Evolutionary conservation across 2,888 invertebrate genomes (phyloP).

Genomic region (Pyrochroa serraticornis): DNA sequence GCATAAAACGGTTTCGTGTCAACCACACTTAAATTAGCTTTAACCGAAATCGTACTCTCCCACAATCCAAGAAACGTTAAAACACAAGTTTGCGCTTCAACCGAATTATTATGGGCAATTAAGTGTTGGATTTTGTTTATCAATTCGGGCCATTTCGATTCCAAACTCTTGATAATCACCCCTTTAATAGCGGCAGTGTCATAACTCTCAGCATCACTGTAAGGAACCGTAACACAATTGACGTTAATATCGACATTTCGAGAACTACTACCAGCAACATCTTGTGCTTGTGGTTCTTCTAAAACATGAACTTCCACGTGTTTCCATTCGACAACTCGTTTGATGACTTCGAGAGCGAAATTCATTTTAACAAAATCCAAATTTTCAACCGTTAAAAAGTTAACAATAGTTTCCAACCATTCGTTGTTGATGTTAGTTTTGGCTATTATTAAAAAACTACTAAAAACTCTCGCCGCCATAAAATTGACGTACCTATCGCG

Average conservation of each 20-base stretch:
- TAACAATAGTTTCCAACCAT: conserved; percentile 79
- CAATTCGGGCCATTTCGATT: conserved; percentile 83
- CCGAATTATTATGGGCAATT: conserved; percentile 64
- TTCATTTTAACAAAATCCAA: conserved; percentile 76
- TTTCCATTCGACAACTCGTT: conserved; percentile 88
- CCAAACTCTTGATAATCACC: conserved; percentile 82
- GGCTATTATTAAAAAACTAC: conserved; percentile 83
- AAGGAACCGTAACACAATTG: conserved; percentile 65
- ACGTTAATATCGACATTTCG: conserved; percentile 32
- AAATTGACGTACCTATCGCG: conserved; percentile 82
- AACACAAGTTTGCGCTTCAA: conserved; percentile 73
- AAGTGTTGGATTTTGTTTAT: conserved; percentile 73
- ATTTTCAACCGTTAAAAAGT: conserved; percentile 72
- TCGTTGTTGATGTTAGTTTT: conserved; percentile 80
- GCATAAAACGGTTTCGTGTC: conserved; percentile 90
- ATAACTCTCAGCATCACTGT: conserved; percentile 81
- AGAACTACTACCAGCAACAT: conserved; percentile 45
- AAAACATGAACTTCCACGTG: conserved; percentile 81
- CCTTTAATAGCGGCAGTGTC: conserved; percentile 88
- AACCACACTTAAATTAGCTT: conserved; percentile 86
- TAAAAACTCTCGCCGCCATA: conserved; percentile 78
- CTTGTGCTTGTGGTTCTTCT: conserved; percentile 65
- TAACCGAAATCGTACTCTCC: conserved; percentile 90
- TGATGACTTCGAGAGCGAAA: conserved; percentile 83
- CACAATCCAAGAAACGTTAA: conserved; percentile 84